These are phyloP conservation scores for Zeugodacus cucurbitae DNA, from an alignment of 1,140 invertebrate species.

Conservation along the genomic window DNA sequence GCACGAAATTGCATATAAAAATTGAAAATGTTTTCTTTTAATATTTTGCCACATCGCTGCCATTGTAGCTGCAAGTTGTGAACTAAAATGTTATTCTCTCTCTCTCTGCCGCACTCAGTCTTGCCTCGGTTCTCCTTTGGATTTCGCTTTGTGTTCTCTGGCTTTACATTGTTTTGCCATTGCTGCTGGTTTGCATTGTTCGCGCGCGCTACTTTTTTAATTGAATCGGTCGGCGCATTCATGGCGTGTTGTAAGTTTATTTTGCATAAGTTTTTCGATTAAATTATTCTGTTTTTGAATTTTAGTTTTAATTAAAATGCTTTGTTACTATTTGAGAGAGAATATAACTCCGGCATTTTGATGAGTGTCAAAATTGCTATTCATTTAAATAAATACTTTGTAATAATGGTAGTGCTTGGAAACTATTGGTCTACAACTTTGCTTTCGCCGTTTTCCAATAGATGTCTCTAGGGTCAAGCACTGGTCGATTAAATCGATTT, in stretches of 20 bases:
- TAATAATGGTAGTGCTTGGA: too few species aligned
- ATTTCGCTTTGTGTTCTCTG: neutral
- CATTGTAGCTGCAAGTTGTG: neutral
- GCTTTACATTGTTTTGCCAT: neutral
- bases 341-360: too few species aligned
- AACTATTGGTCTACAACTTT: too few species aligned
- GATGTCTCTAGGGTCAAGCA: too few species aligned
- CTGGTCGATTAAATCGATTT: too few species aligned
- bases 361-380: too few species aligned
- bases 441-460: too few species aligned
- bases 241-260: neutral
- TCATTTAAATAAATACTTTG: too few species aligned
- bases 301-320: neutral
- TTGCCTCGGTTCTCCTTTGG: neutral
- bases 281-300: neutral
- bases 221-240: neutral
- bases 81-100: neutral
- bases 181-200: neutral
- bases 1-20: neutral
- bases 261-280: neutral
- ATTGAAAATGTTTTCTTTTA: neutral
- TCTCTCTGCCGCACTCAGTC: neutral
- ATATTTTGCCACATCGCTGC: neutral
- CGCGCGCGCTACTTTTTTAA: neutral
- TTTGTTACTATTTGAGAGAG: neutral